phyloP scores from a whole-genome alignment of 2,797 vertebrate genomes.

The Alauda arvensis region DNA sequence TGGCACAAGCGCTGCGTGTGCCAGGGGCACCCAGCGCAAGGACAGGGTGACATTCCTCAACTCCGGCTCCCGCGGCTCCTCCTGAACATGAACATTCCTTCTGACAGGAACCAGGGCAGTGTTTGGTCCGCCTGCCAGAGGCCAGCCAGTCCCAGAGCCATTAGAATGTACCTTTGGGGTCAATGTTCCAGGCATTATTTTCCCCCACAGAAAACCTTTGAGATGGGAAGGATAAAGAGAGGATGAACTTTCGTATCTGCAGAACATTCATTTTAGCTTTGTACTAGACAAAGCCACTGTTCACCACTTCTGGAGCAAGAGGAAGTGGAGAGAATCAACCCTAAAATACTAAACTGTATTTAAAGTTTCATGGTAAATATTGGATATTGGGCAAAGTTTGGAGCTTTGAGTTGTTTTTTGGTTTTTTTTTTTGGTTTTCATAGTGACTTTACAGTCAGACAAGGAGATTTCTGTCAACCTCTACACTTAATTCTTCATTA shows the following conservation, averaged over 20 bases:
- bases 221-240: background rate
- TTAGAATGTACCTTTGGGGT: background rate
- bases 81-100: background rate
- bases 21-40: background rate
- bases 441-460: background rate
- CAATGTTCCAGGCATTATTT: background rate
- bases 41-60: background rate
- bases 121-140: background rate
- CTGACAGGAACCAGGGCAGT: rapidly evolving
- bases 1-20: rapidly evolving
- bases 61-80: rapidly evolving
- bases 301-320: background rate
- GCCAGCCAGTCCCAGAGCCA: background rate
- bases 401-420: background rate
- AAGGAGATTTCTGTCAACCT: background rate
- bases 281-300: background rate
- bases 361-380: background rate
- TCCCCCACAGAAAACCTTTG: background rate
- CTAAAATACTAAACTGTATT: background rate
- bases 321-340: background rate
- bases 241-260: background rate
- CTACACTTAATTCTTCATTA: background rate
- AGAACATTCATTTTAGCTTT: background rate
- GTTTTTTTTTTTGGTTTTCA: background rate
- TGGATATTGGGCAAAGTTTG: background rate